Evolutionary conservation across 2,888 invertebrate species (phyloP).

Genomic region (Eupithecia vulgata): DNA sequence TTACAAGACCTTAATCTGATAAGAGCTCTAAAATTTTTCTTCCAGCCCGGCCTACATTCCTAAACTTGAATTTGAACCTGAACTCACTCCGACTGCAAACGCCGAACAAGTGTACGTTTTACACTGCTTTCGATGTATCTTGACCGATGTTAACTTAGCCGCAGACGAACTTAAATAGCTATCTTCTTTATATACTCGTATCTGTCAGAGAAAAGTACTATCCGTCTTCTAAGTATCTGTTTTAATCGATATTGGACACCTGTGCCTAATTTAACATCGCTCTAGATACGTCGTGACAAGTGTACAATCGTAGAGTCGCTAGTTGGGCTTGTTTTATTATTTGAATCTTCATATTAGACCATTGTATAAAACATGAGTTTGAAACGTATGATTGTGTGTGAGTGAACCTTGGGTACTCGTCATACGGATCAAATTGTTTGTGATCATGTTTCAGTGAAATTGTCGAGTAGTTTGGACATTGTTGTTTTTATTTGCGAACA

Average conservation of each 20-base stretch:
- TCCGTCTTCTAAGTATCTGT: not conserved
- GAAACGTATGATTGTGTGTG: constrained; percentile 38
- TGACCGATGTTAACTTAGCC: constrained; percentile 13
- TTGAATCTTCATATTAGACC: constrained; percentile 42
- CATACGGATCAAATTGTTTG: constrained; percentile 31
- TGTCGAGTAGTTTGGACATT: constrained; percentile 35
- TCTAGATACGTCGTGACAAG: constrained; percentile 3
- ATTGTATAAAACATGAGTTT: constrained; percentile 52
- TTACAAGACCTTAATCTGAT: constrained; percentile 53
- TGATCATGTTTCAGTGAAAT: constrained; percentile 29
- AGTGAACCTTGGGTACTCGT: constrained; percentile 5
- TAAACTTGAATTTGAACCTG: constrained; percentile 98
- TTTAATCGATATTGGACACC: not conserved
- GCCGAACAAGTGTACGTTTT: constrained; percentile 93
- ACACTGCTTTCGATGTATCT: constrained; percentile 31
- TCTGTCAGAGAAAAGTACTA: not conserved
- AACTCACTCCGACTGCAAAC: constrained; percentile 95
- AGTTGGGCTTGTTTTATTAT: constrained; percentile 74
- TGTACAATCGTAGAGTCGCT: constrained; percentile 66
- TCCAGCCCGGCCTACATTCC: constrained; percentile 99
- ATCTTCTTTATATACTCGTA: not conserved
- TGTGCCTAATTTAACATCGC: constrained; percentile 6
- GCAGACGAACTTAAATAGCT: not conserved
- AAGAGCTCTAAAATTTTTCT: constrained; percentile 75
- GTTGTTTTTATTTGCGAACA: constrained; percentile 42